A percentile compares a stretch with the other conserved stretches of the same genome.
Evolutionary conservation across 2,797 vertebrate species (phyloP).

Genomic region (Synanceia verrucosa): DNA sequence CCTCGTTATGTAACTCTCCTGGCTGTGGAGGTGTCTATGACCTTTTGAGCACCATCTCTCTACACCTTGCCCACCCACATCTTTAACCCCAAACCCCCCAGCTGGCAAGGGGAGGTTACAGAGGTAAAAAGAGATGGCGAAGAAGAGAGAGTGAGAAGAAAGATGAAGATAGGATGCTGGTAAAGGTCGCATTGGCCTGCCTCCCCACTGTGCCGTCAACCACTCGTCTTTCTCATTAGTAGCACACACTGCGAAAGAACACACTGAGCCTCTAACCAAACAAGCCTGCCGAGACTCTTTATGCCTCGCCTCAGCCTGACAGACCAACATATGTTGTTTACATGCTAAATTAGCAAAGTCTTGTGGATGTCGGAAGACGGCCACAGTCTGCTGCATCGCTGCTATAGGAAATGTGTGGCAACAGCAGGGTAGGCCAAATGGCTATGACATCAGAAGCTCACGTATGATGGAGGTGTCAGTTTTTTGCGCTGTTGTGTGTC

Average conservation of each 20-base stretch:
- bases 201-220: constrained; percentile 11
- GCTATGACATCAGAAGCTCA: neutral
- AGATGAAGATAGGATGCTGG: constrained; percentile 36
- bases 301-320: constrained; percentile 24
- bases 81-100: constrained; percentile 46
- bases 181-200: constrained; percentile 68
- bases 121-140: neutral
- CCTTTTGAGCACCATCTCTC: constrained; percentile 44
- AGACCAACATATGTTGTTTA: constrained; percentile 58
- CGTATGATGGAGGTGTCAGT: neutral
- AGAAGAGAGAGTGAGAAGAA: constrained; percentile 20
- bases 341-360: constrained; percentile 51
- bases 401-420: constrained; percentile 23
- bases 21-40: constrained; percentile 33
- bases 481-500: neutral
- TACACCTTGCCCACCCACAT: constrained; percentile 31
- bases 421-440: constrained; percentile 24
- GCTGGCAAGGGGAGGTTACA: constrained; percentile 10
- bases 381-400: constrained; percentile 14
- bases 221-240: constrained; percentile 60
- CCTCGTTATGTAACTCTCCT: neutral
- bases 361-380: constrained; percentile 15
- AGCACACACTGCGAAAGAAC: constrained; percentile 31
- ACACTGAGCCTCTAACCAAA: constrained; percentile 20
- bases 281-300: constrained; percentile 22